phyloP scores from a whole-genome alignment of 2,888 invertebrate genomes.

The Acheta domesticus region DNA sequence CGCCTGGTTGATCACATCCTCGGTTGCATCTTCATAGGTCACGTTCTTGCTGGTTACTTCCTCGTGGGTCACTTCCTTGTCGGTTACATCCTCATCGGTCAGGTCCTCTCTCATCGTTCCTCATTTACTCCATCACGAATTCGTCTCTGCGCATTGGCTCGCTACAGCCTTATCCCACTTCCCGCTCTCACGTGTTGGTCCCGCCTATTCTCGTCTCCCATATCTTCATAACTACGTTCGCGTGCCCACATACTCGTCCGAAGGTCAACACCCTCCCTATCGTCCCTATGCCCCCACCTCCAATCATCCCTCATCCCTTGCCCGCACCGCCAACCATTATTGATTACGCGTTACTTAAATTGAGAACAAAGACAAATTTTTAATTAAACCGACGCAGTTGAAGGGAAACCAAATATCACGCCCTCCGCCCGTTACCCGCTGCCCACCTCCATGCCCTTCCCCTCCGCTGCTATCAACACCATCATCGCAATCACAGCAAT shows the following conservation, averaged over 20 bases:
- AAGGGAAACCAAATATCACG: conserved; percentile 10
- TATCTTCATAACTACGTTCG: neutral
- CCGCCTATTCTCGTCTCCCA: neutral
- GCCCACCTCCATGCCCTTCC: neutral
- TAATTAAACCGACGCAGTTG: neutral
- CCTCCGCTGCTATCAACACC: too few species aligned
- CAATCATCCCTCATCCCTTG: neutral
- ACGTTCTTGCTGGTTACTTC: too few species aligned
- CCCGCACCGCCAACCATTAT: neutral
- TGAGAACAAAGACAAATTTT: neutral
- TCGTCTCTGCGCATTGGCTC: too few species aligned
- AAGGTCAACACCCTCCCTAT: neutral
- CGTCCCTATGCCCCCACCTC: neutral
- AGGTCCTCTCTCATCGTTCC: too few species aligned
- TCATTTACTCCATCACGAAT: too few species aligned
- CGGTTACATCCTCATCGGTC: too few species aligned
- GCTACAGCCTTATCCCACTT: too few species aligned
- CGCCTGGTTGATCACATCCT: too few species aligned
- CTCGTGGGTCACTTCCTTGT: too few species aligned
- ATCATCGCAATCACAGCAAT: too few species aligned
- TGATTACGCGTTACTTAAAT: conserved; percentile 5
- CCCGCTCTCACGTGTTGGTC: too few species aligned
- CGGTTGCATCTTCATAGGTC: too few species aligned
- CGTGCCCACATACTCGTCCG: neutral
- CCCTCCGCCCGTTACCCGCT: neutral